These are phyloP conservation scores for Acrocephalus arundinaceus DNA, from an alignment of 2,113 vertebrate genomes.

Conservation along the genomic window DNA sequence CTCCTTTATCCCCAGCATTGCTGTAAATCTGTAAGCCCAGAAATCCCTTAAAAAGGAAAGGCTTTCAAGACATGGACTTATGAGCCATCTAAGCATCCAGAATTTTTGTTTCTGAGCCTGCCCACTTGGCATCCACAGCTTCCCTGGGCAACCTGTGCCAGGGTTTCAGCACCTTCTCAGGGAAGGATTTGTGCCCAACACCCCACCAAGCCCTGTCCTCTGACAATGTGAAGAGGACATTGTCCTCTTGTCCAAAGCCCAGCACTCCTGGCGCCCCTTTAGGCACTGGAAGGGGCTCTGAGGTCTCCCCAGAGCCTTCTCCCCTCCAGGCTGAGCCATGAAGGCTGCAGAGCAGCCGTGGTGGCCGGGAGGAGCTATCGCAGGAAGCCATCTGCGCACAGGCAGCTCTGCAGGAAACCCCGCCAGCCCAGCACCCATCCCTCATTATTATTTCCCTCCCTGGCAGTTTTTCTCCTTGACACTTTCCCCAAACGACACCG, in stretches of 20 bases:
- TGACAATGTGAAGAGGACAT: too few relatives aligned
- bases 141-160: neutral
- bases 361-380: slow-evolving; percentile 78
- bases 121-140: neutral
- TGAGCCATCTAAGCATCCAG: neutral
- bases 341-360: neutral
- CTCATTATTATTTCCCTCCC: neutral
- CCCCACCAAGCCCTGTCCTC: neutral
- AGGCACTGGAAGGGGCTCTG: neutral
- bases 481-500: neutral
- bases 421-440: slow-evolving; percentile 35
- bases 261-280: neutral
- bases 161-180: too few relatives aligned
- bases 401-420: slow-evolving; percentile 77
- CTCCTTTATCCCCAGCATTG: neutral
- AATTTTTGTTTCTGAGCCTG: neutral
- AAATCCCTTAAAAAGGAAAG: neutral
- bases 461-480: slow-evolving; percentile 48
- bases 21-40: neutral
- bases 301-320: neutral
- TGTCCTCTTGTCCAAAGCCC: neutral
- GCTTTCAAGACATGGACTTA: neutral
- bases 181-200: neutral
- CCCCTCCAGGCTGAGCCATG: neutral
- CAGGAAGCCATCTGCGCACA: slow-evolving; percentile 85